Evolutionary conservation across 2,113 vertebrate genomes (phyloP).

Genomic region (Theristicus caerulescens): DNA sequence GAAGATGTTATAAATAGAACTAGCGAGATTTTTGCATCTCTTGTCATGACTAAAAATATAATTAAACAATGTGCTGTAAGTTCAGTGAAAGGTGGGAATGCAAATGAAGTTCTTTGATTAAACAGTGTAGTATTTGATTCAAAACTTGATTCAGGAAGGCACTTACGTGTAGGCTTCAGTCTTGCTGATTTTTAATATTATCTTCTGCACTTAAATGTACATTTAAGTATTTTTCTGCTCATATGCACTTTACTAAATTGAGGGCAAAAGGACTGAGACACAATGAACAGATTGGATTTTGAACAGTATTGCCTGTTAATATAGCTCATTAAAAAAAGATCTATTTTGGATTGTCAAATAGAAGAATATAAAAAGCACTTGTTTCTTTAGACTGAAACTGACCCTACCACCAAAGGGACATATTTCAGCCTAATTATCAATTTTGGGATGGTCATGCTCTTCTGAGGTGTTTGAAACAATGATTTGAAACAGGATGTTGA

Average conservation of each 20-base stretch:
- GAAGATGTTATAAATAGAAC: background rate
- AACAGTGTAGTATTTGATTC: background rate
- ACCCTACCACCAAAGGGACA: background rate
- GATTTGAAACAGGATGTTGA: background rate
- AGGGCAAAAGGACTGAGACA: background rate
- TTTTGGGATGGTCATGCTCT: too few relatives aligned
- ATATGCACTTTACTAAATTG: background rate
- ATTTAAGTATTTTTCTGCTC: background rate
- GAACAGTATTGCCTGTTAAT: background rate
- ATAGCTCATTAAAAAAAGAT: background rate
- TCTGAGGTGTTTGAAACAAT: background rate
- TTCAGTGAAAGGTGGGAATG: background rate
- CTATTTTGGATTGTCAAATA: background rate
- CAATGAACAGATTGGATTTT: background rate
- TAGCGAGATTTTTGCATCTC: background rate
- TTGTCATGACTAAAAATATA: background rate
- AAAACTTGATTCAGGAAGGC: background rate
- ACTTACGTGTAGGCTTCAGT: background rate
- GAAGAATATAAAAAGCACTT: background rate
- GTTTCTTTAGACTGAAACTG: background rate
- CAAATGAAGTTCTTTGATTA: background rate
- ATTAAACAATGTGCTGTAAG: background rate
- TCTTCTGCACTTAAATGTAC: background rate
- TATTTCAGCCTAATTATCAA: background rate
- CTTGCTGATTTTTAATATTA: background rate